phyloP scores from a whole-genome alignment of 23 tunicate species.

The Styela clava region DNA sequence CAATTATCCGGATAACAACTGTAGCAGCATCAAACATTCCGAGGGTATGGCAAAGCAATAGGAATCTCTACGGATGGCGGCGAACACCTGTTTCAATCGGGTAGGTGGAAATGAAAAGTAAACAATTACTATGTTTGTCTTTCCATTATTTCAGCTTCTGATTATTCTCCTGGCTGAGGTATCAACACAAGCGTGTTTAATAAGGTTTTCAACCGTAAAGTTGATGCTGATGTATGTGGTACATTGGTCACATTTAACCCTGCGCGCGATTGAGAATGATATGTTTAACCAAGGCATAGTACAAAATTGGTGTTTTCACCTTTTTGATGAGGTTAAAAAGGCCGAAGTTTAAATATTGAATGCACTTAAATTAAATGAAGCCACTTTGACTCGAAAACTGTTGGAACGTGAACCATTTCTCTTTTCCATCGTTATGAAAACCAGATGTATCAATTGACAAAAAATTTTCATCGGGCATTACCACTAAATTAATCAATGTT shows the following conservation, averaged over 20 bases:
- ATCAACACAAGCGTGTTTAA: slow-evolving; percentile 24
- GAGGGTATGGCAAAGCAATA: background rate
- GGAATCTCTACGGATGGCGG: background rate
- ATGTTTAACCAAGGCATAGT: background rate
- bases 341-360: background rate
- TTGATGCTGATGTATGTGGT: slow-evolving; percentile 21
- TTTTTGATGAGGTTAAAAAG: background rate
- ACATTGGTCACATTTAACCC: slow-evolving; percentile 35
- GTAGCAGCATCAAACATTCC: slow-evolving; percentile 9
- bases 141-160: slow-evolving; percentile 25
- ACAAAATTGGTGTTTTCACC: background rate
- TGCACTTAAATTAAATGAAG: background rate
- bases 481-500: slow-evolving; percentile 14
- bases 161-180: slow-evolving; percentile 5
- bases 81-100: slow-evolving; percentile 30
- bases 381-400: background rate
- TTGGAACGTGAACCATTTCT: background rate
- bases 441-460: too few relatives aligned
- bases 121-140: slow-evolving; percentile 32
- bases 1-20: slow-evolving; percentile 13
- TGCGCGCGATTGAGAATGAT: background rate
- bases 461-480: background rate
- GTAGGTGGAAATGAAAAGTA: slow-evolving; percentile 2
- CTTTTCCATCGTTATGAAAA: too few relatives aligned
- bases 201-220: slow-evolving; percentile 20